Base-by-base conservation (phyloP, 1,140 invertebrate species). In the Drosophila prosaltans region DNA sequence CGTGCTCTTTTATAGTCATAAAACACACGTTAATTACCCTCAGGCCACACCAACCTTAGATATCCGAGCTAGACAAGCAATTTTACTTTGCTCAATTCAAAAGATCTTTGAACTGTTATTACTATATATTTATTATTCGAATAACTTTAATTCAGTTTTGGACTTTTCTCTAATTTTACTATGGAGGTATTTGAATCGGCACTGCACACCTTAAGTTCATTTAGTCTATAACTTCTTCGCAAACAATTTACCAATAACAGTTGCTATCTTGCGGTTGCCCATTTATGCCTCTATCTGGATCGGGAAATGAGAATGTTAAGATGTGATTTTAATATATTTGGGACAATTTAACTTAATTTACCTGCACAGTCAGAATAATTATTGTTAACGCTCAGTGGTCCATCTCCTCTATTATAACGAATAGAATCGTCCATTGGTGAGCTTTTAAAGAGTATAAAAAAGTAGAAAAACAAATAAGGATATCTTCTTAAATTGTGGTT, bases 11-110 rank as follows among this genome's bases (percentile, higher is more conserved):
- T 58, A 66, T 60, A 61, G 71, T 48, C 72, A 85, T 75, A 86
- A 81, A 85, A 81, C 63, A 81, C 72, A 65, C 75, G 79, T 81
- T 86, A 85, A 85, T 85, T 85, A 86, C 78, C 75, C 66, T 41
- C 9, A 26, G 69, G 63, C 40, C 43, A 8, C 45, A 7, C 40
- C 48, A 58, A 62, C 48, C 24, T 51, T 51, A 51, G 45, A 51
- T 51, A 26, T 51, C 45, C 45, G 2, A 51, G 8, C 16, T 51
- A 51, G 45, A 51, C 1, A 48, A 3, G 3, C 24, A 51, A 26
- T 51, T 24, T 10, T 26, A 3, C 21, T 51, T 51, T 9, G 21
- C 8, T 26, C 2, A 2, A 51, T 51, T 24, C 8, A 51, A 26
- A 51, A 24, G 21, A 26, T 9, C 21, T 24, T 48, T 2, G 7